Conservation (phyloP, 1,140 invertebrate genomes). For the Euura saliciscinereae region DNA sequence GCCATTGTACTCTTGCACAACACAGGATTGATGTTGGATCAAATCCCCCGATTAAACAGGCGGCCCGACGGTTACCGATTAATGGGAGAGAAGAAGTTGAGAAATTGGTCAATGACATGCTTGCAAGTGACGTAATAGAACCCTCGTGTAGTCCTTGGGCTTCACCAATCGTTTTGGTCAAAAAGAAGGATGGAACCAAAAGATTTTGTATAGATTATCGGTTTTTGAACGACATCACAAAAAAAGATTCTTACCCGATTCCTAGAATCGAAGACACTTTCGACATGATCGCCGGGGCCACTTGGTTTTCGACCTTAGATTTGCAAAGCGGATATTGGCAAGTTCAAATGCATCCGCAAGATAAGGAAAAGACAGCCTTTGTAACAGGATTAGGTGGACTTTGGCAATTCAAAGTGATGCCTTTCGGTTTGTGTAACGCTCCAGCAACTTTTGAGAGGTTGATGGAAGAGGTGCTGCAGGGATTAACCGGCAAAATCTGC, state of each 20-base stretch:
- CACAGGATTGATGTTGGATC: too few relatives aligned
- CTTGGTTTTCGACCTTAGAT: not conserved
- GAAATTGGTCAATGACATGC: too few relatives aligned
- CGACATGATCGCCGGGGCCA: not conserved
- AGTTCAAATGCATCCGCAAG: not conserved
- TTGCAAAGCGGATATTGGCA: not conserved
- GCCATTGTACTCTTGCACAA: too few relatives aligned
- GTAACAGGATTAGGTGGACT: not conserved
- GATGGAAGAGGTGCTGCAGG: slow-evolving; percentile 26
- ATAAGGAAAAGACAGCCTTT: not conserved
- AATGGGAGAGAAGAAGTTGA: too few relatives aligned
- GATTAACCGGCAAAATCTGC: slow-evolving; percentile 18
- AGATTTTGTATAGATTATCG: slow-evolving; percentile 59
- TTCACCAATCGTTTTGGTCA: slow-evolving; percentile 44
- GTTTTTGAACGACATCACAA: slow-evolving; percentile 45
- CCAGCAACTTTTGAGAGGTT: slow-evolving; percentile 30
- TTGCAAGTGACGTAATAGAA: slow-evolving; percentile 4
- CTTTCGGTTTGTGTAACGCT: not conserved
- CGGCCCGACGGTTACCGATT: too few relatives aligned
- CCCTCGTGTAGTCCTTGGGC: slow-evolving; percentile 43
- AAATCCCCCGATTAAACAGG: too few relatives aligned
- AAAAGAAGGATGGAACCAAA: slow-evolving; percentile 51
- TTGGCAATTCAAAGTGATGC: not conserved
- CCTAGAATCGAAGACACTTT: not conserved
- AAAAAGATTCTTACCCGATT: not conserved